Evolutionary conservation across 1,140 invertebrate genomes (phyloP).

Genomic region (Helicorthomorpha holstii): DNA sequence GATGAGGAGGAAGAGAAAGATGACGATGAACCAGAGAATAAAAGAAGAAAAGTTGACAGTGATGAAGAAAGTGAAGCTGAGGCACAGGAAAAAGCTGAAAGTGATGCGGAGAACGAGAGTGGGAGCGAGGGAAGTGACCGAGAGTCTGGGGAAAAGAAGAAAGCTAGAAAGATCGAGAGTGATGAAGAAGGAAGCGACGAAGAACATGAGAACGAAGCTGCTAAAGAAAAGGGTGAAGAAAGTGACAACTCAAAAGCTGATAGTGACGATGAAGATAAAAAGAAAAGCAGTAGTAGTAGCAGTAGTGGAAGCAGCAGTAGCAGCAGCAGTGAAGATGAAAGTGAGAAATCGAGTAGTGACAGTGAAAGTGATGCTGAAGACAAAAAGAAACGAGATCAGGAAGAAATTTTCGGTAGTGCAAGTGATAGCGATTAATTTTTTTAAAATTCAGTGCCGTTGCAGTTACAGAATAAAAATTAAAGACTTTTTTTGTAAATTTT

Average conservation of each 20-base stretch:
- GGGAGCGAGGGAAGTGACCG: conserved; percentile 10
- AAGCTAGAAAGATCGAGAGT: conserved; percentile 21
- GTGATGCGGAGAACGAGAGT: conserved; percentile 11
- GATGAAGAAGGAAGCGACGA: conserved; percentile 21
- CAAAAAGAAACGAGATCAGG: conserved; percentile 23
- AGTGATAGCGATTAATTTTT: conserved; percentile 1
- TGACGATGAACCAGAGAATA: neutral
- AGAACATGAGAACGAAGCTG: conserved; percentile 21
- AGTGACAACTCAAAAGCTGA: conserved; percentile 20
- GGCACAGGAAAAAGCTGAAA: conserved; percentile 9
- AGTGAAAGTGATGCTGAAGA: conserved; percentile 15
- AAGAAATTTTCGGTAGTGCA: conserved; percentile 28
- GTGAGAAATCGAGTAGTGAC: conserved; percentile 12
- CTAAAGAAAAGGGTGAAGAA: conserved; percentile 16
- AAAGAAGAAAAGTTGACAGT: neutral
- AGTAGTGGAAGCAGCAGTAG: conserved; percentile 9
- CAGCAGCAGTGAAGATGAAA: conserved; percentile 10
- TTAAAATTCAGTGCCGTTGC: too few relatives aligned
- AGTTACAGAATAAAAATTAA: neutral
- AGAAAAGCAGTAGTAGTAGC: conserved; percentile 8
- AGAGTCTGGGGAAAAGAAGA: conserved; percentile 8
- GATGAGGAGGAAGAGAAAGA: conserved; percentile 19
- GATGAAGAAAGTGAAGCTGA: conserved; percentile 7
- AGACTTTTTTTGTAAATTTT: neutral
- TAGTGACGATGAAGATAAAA: conserved; percentile 21